Conservation (phyloP, 2,113 vertebrate genomes). For the Peromyscus polionotus region DNA sequence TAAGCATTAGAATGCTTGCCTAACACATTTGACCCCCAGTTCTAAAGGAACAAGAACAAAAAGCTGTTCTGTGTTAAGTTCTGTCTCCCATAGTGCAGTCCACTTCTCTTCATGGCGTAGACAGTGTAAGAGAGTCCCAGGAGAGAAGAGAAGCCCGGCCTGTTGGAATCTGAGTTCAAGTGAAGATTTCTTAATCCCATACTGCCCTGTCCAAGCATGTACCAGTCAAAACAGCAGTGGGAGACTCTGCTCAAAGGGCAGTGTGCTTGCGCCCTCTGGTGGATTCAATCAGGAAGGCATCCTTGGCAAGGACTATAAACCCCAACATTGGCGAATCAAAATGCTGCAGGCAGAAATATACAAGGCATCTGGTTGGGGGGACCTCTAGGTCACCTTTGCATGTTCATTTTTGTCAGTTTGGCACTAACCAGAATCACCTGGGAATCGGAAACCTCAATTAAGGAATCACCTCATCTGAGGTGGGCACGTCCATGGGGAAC, state of each 20-base stretch:
- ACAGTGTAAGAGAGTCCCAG: not conserved
- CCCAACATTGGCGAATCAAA: not conserved
- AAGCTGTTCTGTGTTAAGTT: not conserved
- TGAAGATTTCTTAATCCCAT: not conserved
- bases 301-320: not conserved
- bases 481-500: not conserved
- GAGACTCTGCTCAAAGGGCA: not conserved
- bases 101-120: not conserved
- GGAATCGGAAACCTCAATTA: not conserved
- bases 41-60: not conserved
- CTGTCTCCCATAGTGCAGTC: not conserved
- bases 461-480: not conserved
- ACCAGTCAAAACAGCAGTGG: not conserved
- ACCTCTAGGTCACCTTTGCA: not conserved
- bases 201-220: not conserved
- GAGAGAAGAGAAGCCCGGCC: not conserved
- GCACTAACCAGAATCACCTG: not conserved
- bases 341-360: rapidly evolving
- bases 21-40: not conserved
- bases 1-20: not conserved
- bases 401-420: not conserved
- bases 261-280: conserved; percentile 68
- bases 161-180: not conserved
- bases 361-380: not conserved
- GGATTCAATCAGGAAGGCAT: not conserved